phyloP scores from a whole-genome alignment of 2,113 vertebrate genomes.

The Psophia crepitans region DNA sequence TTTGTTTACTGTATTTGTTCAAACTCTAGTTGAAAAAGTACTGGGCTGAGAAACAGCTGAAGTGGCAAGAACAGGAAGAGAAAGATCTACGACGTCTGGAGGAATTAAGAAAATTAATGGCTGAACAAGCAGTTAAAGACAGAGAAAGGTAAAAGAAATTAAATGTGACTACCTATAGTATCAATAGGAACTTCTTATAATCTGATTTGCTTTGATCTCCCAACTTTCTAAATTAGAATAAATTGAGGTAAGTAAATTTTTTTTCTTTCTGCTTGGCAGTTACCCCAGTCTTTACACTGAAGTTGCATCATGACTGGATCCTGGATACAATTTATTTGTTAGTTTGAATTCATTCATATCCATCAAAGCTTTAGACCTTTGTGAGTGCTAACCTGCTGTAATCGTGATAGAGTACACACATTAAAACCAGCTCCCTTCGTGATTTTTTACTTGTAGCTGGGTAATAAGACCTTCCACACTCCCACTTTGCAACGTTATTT shows the following conservation, averaged over 20 bases:
- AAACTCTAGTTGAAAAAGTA: slow-evolving; percentile 83
- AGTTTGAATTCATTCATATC: not conserved
- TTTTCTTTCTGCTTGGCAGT: not conserved
- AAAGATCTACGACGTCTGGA: slow-evolving; percentile 78
- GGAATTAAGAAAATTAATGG: slow-evolving; percentile 82
- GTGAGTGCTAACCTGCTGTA: not conserved
- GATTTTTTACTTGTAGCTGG: not conserved
- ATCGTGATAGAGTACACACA: not conserved
- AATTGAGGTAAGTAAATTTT: not conserved
- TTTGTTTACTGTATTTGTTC: slow-evolving; percentile 33
- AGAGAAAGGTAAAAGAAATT: slow-evolving; percentile 79
- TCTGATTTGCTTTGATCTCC: not conserved
- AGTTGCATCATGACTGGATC: not conserved
- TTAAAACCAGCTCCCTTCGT: not conserved
- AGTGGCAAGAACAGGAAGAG: slow-evolving; percentile 77
- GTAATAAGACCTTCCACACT: not conserved
- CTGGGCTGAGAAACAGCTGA: slow-evolving; percentile 80
- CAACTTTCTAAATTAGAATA: not conserved
- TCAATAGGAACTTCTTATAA: not conserved
- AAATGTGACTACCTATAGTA: not conserved
- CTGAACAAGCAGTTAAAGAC: slow-evolving; percentile 84
- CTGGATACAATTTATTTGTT: not conserved
- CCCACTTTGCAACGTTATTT: not conserved
- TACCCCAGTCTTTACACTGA: not conserved
- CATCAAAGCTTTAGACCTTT: not conserved